Conservation (phyloP, 2,113 vertebrate genomes). For the Larimichthys polyactis region DNA sequence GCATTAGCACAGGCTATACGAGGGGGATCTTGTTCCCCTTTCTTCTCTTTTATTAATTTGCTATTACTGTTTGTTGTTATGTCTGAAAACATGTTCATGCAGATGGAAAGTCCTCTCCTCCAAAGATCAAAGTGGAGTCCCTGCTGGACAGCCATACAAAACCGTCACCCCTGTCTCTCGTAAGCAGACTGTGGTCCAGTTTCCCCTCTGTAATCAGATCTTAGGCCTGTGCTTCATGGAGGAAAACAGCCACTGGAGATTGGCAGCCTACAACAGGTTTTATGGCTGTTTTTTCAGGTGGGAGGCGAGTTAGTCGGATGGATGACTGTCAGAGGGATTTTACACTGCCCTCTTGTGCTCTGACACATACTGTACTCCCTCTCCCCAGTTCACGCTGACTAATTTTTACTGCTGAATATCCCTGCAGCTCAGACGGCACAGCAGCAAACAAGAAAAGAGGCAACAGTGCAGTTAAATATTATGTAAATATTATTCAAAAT, state of each 20-base stretch:
- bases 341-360: constrained; percentile 86
- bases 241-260: constrained; percentile 68
- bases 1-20: constrained; percentile 3
- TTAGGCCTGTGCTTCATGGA: constrained; percentile 66
- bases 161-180: constrained; percentile 88
- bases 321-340: constrained; percentile 77
- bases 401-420: constrained; percentile 52
- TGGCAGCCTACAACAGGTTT: constrained; percentile 83
- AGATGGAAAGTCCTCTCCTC: constrained; percentile 65
- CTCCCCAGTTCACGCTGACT: constrained; percentile 51
- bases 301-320: constrained; percentile 77
- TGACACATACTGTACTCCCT: constrained; percentile 73
- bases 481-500: constrained; percentile 54
- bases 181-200: constrained; percentile 88
- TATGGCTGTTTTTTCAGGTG: constrained; percentile 87
- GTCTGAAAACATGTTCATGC: constrained; percentile 61
- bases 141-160: constrained; percentile 88
- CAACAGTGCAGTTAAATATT: constrained; percentile 43
- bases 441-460: constrained; percentile 55
- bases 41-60: constrained; percentile 48
- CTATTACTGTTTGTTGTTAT: constrained; percentile 55
- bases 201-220: constrained; percentile 89
- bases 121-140: constrained; percentile 89
- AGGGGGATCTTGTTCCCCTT: background rate
- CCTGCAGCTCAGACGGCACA: constrained; percentile 42